phyloP scores from a whole-genome alignment of 2,888 invertebrate genomes.

The Sialis lutaria region DNA sequence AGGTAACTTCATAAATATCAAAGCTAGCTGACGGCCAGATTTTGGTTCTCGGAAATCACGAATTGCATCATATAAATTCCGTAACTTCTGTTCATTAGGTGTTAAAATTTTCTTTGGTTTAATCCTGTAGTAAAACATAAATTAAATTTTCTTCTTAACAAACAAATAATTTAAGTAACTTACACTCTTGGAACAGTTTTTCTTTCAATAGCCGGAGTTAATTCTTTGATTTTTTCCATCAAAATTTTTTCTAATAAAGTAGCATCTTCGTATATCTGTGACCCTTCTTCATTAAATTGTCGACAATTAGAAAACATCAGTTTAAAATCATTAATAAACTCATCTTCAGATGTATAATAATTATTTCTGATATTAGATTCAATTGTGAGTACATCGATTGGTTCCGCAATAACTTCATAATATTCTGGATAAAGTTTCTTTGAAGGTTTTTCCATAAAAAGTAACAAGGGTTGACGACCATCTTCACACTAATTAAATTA shows the following conservation, averaged over 20 bases:
- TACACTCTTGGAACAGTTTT: slow-evolving; percentile 22
- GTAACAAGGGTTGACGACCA: slow-evolving; percentile 71
- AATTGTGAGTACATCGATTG: slow-evolving; percentile 89
- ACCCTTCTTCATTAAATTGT: slow-evolving; percentile 91
- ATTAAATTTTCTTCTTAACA: slow-evolving; percentile 4
- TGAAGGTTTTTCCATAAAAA: slow-evolving; percentile 94
- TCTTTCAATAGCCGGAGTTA: slow-evolving; percentile 38
- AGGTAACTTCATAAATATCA: slow-evolving; percentile 89
- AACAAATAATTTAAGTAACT: slow-evolving; percentile 10
- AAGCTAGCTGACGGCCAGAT: slow-evolving; percentile 72
- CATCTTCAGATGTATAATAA: slow-evolving; percentile 68
- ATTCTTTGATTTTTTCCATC: slow-evolving; percentile 63
- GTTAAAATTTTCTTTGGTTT: slow-evolving; percentile 31
- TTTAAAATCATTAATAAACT: slow-evolving; percentile 69
- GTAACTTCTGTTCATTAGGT: slow-evolving; percentile 57
- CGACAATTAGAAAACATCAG: slow-evolving; percentile 97
- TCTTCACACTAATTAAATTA: slow-evolving; percentile 38
- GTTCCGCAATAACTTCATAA: slow-evolving; percentile 82
- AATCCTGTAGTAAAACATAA: slow-evolving; percentile 16
- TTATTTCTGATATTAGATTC: slow-evolving; percentile 77
- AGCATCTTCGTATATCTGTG: slow-evolving; percentile 89
- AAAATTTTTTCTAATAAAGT: slow-evolving; percentile 71
- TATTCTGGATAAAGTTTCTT: slow-evolving; percentile 90
- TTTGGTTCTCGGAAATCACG: slow-evolving; percentile 76
- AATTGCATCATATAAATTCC: slow-evolving; percentile 75